phyloP scores from a whole-genome alignment of 2,797 vertebrate species.

The Gallinago stenura region DNA sequence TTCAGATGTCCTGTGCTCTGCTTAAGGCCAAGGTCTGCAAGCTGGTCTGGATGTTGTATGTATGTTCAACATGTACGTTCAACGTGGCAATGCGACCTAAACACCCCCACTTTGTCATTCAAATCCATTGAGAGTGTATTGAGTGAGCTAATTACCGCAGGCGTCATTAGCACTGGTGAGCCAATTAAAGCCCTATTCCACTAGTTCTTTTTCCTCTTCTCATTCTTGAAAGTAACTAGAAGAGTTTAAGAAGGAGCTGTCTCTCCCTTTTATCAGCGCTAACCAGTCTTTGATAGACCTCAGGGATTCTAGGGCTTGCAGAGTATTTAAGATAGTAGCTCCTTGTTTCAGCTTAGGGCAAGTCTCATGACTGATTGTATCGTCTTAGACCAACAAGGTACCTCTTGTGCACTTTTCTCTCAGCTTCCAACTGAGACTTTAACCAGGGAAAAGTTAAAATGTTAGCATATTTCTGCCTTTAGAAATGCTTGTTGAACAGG shows the following conservation, averaged over 20 bases:
- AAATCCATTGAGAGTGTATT: neutral
- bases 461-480: neutral
- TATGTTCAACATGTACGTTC: neutral
- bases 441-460: neutral
- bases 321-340: neutral
- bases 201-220: neutral
- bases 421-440: neutral
- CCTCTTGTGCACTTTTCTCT: neutral
- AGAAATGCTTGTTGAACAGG: neutral
- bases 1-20: slow-evolving; percentile 12
- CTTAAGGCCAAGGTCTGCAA: neutral
- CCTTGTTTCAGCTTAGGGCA: neutral
- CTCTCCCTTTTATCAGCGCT: neutral
- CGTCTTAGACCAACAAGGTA: neutral
- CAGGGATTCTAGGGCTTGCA: neutral
- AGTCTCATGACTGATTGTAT: neutral
- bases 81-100: neutral
- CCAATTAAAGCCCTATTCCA: neutral
- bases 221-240: neutral
- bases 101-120: neutral
- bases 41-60: neutral
- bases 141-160: neutral
- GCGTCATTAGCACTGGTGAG: neutral
- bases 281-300: neutral
- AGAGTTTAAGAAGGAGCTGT: neutral